Evolutionary conservation across 2,797 vertebrate species (phyloP), one percentile per base, ranked within the genome.

Genomic region (Salarias fasciatus): DNA sequence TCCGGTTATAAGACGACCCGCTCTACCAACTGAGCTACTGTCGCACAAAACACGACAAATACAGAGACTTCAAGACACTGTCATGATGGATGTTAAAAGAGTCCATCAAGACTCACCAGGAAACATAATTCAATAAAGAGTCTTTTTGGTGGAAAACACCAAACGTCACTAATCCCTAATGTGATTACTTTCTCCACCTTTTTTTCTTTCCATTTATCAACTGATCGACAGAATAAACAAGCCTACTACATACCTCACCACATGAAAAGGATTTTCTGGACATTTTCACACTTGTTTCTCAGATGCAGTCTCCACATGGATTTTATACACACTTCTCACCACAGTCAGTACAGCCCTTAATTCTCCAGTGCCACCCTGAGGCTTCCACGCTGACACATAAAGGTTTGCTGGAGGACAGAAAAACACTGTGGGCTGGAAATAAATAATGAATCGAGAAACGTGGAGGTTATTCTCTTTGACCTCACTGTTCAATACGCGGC

Each of bases 381-480:
- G 37, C 35, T 49, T 63, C 59, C 15, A 50, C 18, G 7, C 48
- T 58, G 57, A 53, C 36, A 60, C 33, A 5, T 38, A 53, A 40
- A 68, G 48, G 24, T 66, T 55, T 62, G 36, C 56, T 62, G 12
- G 41, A 53, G 62, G 62, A 79, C 50, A 60, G 40, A 60, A 53
- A 60, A 51, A 50, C 41, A 28, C 59, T 24, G 31, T 13, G 44
- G 15, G 37, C 42, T 41, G 15, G 33, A 24, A 36, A 60, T 60
- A 35, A 64, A 58, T 63, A 45, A 74, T 63, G 37, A 42, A 54
- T 54, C 44, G 11, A 58, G 11, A 38, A 30, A 49, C 31, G 58
- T 31, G 30, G 60, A 38, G 61, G 49, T 63, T 49, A 53, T 37
- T 15, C 31, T 38, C 38, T 59, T 42, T 42, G 42, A 51, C 40